Percentiles rank a stretch among this genome's conserved stretches.
Conservation (phyloP, 1,140 invertebrate genomes). For the Drosophila hydei region DNA sequence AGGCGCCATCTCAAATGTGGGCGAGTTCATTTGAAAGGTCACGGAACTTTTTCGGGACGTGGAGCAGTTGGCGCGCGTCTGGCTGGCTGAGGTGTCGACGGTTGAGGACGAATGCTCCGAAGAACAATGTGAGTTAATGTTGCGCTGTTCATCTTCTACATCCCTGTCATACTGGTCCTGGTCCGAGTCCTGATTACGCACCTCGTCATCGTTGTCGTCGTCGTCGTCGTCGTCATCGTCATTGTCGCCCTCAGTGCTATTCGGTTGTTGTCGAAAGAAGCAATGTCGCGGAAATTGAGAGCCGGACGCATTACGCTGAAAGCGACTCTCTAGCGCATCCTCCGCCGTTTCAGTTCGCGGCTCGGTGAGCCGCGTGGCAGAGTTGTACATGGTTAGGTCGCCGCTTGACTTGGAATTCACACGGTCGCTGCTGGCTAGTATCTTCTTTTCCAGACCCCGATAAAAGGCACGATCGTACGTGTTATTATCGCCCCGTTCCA, state of each 20-base stretch:
- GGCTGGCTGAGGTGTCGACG: constrained; percentile 20
- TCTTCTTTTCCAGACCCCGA: constrained; percentile 64
- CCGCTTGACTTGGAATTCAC: constrained; percentile 82
- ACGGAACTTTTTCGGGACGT: constrained; percentile 71
- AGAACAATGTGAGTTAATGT: constrained; percentile 44
- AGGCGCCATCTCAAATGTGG: neutral
- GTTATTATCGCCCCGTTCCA: constrained; percentile 61
- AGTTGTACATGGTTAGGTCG: constrained; percentile 79
- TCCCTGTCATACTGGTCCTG: constrained; percentile 4
- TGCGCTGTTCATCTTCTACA: constrained; percentile 26
- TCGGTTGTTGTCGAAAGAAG: constrained; percentile 67
- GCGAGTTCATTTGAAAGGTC: constrained; percentile 64
- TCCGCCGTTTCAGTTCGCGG: constrained; percentile 19
- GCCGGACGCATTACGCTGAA: constrained; percentile 73
- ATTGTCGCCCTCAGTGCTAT: neutral
- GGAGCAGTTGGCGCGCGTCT: constrained; percentile 49
- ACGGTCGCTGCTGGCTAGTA: constrained; percentile 65
- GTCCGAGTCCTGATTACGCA: neutral
- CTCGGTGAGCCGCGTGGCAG: constrained; percentile 57
- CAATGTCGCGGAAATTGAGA: constrained; percentile 80
- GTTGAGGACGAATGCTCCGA: constrained; percentile 44
- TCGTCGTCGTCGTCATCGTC: constrained; percentile 10
- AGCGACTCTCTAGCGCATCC: constrained; percentile 47
- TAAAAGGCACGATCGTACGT: constrained; percentile 83
- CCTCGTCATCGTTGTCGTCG: constrained; percentile 4